These are phyloP conservation scores for Serranus cabrilla DNA, from an alignment of 2,797 vertebrate species.

Conservation along the genomic window DNA sequence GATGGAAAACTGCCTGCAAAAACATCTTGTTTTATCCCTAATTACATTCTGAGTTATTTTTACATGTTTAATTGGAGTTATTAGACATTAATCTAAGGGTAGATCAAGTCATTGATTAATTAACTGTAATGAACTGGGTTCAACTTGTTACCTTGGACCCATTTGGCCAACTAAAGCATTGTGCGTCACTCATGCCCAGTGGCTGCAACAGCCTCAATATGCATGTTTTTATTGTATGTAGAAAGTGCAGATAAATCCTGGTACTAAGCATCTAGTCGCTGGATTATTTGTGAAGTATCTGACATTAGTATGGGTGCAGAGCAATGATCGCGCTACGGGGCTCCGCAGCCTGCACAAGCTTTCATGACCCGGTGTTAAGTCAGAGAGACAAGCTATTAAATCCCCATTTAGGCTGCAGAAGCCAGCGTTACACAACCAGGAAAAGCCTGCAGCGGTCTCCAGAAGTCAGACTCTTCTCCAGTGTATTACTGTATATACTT, in stretches of 20 bases:
- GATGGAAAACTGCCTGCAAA: conserved; percentile 53
- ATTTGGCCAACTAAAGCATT: conserved; percentile 10
- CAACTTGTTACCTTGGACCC: conserved; percentile 11
- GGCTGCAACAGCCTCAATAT: not conserved
- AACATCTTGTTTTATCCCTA: conserved; percentile 50
- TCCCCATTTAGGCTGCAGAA: conserved; percentile 68
- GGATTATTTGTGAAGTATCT: conserved; percentile 15
- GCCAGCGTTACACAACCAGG: conserved; percentile 69
- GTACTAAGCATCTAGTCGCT: not conserved
- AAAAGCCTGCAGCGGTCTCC: conserved; percentile 65
- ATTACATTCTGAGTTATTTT: conserved; percentile 41
- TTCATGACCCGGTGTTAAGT: conserved; percentile 66
- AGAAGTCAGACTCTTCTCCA: conserved; percentile 50
- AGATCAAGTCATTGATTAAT: conserved; percentile 32
- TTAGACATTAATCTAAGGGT: conserved; percentile 39
- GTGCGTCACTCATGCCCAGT: not conserved
- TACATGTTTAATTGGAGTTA: conserved; percentile 27
- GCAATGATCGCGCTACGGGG: conserved; percentile 10
- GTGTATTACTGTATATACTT: conserved; percentile 58
- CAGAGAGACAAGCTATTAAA: conserved; percentile 75
- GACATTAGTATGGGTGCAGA: conserved; percentile 8
- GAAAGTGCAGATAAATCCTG: not conserved
- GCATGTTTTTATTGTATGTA: not conserved
- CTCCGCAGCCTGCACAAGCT: conserved; percentile 29
- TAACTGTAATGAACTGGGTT: conserved; percentile 27